Evolutionary conservation across 1,140 invertebrate genomes (phyloP), one percentile per base, ranked within the genome.

Genomic region (Leguminivora glycinivorella): DNA sequence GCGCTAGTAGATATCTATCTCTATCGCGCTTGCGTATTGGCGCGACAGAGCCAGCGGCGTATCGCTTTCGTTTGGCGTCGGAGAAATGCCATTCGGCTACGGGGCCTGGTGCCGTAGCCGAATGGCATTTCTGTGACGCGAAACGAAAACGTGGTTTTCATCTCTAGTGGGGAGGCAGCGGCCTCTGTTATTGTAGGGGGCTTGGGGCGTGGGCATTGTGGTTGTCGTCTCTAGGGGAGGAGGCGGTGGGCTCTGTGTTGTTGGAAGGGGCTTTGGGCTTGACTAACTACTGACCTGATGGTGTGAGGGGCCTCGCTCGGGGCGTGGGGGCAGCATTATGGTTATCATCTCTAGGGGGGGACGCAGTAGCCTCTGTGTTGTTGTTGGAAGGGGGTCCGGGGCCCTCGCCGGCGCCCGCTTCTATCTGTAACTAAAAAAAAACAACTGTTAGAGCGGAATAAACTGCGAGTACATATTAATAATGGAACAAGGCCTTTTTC

Each of bases 211-310:
- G 0, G 43, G 38, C 34, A 38, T 40, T 40, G 10, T 40, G 7
- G 7, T 43, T 43, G 31, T 34, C 31, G 4, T 43, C 40, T 43
- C n/a, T 43, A n/a, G 40, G 40, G n/a, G 40, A 14, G 4, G 40
- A 43, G 12, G 14, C n/a, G 17, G 43, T 3, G n/a, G n/a, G 4
- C 17, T 9, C 17, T 22, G 17, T 52, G 19, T 52, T 52, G 17
- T 52, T 52, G 47, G 47, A 19, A 22, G 19, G 47, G 7, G 47
- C 47, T 9, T 7, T 6, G n/a, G 47, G 47, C 19, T 83, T 56
- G 3, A 19, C 17, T 52, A 52, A 2, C 17, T 19, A 77, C 80
- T 83, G 78, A 93, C 93, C 93, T 84, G 90, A 85, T 19, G 93
- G 89, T 7, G 92, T 93, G 52, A 93, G 83, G 19, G 91, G 92